Evolutionary conservation across 2,113 vertebrate genomes (phyloP).

Genomic region (Opisthocomus hoazin): DNA sequence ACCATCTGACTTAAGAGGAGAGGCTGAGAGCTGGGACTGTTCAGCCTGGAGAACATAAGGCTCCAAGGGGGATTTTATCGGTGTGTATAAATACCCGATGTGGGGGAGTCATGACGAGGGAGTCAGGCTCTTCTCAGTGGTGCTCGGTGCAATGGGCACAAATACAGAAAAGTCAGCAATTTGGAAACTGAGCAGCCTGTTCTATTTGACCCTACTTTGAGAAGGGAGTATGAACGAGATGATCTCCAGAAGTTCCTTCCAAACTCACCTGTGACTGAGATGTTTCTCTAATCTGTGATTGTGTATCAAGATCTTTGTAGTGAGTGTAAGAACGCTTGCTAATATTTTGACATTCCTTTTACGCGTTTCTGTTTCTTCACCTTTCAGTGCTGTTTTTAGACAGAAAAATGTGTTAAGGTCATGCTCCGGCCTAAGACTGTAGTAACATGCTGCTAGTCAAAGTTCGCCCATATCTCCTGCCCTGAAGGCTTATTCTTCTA

Average conservation of each 20-base stretch:
- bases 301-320: neutral
- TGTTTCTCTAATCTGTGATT: neutral
- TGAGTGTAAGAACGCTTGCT: neutral
- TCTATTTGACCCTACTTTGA: neutral
- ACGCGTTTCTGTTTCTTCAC: neutral
- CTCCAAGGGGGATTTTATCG: neutral
- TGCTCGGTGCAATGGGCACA: neutral
- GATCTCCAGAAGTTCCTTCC: neutral
- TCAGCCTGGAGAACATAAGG: neutral
- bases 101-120: rapidly evolving
- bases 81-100: neutral
- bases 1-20: neutral
- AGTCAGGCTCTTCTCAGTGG: neutral
- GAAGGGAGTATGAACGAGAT: neutral
- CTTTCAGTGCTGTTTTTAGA: neutral
- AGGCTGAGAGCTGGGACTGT: neutral
- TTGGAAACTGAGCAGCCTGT: neutral
- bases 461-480: neutral
- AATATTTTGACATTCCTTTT: neutral
- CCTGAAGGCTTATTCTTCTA: neutral
- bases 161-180: neutral
- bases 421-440: neutral
- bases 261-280: neutral
- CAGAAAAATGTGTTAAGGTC: neutral
- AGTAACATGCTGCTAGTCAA: neutral